Percentiles rank a stretch among this genome's conserved stretches.
Evolutionary conservation across 2,113 vertebrate species (phyloP).

Genomic region (Hyperoodon ampullatus): DNA sequence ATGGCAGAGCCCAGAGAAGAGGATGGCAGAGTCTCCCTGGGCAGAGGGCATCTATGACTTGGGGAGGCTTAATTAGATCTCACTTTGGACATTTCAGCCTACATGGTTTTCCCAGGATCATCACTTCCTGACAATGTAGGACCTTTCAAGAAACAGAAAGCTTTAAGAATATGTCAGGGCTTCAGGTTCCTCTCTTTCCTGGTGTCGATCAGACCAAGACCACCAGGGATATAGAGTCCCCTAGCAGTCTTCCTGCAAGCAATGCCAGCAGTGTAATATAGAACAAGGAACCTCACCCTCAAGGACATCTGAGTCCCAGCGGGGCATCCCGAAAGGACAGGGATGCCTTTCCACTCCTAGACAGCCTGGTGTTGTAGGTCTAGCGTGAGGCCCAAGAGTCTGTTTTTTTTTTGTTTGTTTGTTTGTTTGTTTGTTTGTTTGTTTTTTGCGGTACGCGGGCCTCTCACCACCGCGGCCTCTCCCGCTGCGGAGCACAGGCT

Average conservation of each 20-base stretch:
- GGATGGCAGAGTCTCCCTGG: not conserved
- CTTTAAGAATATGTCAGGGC: not conserved
- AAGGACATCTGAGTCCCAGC: not conserved
- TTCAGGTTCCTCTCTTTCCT: not conserved
- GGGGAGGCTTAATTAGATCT: not conserved
- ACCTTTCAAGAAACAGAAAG: conserved; percentile 34
- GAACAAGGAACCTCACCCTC: not conserved
- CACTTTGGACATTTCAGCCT: not conserved
- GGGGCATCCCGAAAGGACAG: not conserved
- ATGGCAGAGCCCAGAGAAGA: not conserved
- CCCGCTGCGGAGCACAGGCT: too few relatives aligned
- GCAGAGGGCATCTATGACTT: not conserved
- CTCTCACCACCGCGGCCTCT: too few relatives aligned
- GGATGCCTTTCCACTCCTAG: not conserved
- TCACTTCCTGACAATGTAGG: not conserved
- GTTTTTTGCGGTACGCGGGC: too few relatives aligned
- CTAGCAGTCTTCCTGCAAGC: not conserved
- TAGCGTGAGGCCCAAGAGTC: not conserved
- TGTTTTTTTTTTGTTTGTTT: too few relatives aligned
- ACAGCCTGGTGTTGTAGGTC: not conserved
- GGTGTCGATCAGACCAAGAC: not conserved
- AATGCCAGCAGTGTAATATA: not conserved
- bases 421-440: too few relatives aligned
- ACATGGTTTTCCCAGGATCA: not conserved
- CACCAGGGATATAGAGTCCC: not conserved